Evolutionary conservation across 2,888 invertebrate species (phyloP).

Genomic region (Pristionchus fissidentatus): DNA sequence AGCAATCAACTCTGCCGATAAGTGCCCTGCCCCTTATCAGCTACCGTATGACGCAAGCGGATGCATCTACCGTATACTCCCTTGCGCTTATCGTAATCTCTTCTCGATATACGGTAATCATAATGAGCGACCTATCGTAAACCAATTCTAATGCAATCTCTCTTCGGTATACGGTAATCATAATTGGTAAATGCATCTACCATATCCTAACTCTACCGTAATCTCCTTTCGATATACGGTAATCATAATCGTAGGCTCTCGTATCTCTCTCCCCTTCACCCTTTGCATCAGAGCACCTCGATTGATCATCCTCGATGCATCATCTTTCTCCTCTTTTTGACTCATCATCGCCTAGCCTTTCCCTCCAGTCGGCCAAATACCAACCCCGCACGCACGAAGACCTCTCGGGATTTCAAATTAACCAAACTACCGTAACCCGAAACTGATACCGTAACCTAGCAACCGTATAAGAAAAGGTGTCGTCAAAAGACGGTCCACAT

Average conservation of each 20-base stretch:
- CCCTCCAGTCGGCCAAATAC: slow-evolving; percentile 17
- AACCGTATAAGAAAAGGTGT: too few relatives aligned
- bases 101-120: neutral
- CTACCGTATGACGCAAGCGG: slow-evolving; percentile 18
- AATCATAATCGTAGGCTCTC: slow-evolving; percentile 27
- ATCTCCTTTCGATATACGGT: neutral
- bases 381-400: slow-evolving; percentile 37
- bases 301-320: slow-evolving; percentile 36
- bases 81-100: too few relatives aligned
- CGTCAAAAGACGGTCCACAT: too few relatives aligned
- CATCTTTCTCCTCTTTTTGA: slow-evolving; percentile 39
- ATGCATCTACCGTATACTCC: neutral
- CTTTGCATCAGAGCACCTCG: slow-evolving; percentile 28
- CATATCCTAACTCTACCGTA: neutral
- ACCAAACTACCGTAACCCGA: slow-evolving; percentile 28
- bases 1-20: slow-evolving; percentile 12
- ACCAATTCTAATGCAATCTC: too few relatives aligned
- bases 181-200: slow-evolving; percentile 7
- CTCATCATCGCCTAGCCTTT: slow-evolving; percentile 41
- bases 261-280: neutral
- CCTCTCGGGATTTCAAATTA: slow-evolving; percentile 12
- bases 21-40: slow-evolving; percentile 13
- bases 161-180: neutral
- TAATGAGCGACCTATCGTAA: neutral
- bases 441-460: too few relatives aligned